Conservation (phyloP, 2,888 invertebrate genomes). For the Pemphredon lugubris region DNA sequence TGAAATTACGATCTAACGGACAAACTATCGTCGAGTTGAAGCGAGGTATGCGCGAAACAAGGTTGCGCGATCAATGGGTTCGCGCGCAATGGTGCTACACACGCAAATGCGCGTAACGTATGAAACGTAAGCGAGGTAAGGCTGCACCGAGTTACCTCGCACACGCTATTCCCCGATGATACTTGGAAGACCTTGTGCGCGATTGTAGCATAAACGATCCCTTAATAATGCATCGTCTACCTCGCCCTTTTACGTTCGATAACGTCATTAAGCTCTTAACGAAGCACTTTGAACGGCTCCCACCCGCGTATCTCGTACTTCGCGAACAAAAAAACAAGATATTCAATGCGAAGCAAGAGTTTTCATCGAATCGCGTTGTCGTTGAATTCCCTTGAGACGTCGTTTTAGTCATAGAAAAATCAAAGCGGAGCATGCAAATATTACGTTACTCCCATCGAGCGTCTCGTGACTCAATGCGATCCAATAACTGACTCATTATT, state of each 20-base stretch:
- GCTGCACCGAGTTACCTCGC: neutral
- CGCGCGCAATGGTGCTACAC: neutral
- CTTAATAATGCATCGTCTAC: neutral
- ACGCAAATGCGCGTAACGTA: neutral
- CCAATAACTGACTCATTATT: no score
- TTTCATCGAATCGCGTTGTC: no score
- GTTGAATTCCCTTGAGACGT: no score
- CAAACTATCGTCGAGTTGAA: neutral
- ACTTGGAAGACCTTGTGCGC: slow-evolving; percentile 5
- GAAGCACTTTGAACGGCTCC: neutral
- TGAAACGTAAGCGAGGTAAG: neutral
- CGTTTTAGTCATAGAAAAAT: no score
- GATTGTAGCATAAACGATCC: neutral
- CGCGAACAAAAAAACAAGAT: neutral
- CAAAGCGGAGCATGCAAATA: no score
- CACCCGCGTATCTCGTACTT: neutral
- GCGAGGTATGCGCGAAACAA: neutral
- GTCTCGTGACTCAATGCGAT: no score
- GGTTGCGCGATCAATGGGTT: neutral
- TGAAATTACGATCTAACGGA: neutral
- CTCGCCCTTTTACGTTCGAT: neutral
- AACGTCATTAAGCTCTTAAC: neutral
- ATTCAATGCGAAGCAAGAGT: no score
- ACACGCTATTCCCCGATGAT: neutral
- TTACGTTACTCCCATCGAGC: no score